A percentile compares a stretch with the other conserved stretches of the same genome.
Conservation (phyloP, 2,113 vertebrate species). For the Bubo scandiacus region DNA sequence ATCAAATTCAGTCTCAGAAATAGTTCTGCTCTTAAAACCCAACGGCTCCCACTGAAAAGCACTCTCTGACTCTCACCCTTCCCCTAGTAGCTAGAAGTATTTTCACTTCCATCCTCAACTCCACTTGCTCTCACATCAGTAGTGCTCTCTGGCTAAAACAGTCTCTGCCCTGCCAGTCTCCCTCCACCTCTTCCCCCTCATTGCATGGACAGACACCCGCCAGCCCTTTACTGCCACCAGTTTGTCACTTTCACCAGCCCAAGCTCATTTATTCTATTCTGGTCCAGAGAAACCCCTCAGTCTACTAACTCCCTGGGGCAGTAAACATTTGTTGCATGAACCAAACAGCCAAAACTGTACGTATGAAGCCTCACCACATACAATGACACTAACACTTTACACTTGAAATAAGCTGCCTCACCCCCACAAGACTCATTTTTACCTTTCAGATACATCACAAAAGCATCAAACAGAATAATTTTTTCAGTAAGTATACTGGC, state of each 20-base stretch:
- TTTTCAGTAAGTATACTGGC: background rate
- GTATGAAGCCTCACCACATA: background rate
- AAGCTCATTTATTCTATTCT: background rate
- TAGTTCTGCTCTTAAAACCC: background rate
- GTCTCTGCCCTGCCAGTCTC: background rate
- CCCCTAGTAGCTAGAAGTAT: background rate
- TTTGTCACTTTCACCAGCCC: background rate
- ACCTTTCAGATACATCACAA: background rate
- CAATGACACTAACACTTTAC: background rate
- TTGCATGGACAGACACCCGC: rapidly evolving
- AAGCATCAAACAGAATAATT: background rate
- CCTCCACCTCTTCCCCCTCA: background rate
- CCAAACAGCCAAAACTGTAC: background rate
- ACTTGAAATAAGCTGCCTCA: background rate
- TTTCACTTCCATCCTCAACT: background rate
- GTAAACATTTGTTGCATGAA: background rate
- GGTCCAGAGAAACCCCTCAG: background rate
- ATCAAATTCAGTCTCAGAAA: background rate
- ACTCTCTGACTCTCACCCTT: background rate
- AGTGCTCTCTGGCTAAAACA: background rate
- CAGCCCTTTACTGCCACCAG: rapidly evolving
- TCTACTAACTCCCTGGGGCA: background rate
- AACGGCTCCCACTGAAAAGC: background rate
- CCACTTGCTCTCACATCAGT: rapidly evolving
- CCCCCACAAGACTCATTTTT: rapidly evolving